Base-by-base conservation (phyloP, 2,888 invertebrate species). In the Idaea dimidiata region DNA sequence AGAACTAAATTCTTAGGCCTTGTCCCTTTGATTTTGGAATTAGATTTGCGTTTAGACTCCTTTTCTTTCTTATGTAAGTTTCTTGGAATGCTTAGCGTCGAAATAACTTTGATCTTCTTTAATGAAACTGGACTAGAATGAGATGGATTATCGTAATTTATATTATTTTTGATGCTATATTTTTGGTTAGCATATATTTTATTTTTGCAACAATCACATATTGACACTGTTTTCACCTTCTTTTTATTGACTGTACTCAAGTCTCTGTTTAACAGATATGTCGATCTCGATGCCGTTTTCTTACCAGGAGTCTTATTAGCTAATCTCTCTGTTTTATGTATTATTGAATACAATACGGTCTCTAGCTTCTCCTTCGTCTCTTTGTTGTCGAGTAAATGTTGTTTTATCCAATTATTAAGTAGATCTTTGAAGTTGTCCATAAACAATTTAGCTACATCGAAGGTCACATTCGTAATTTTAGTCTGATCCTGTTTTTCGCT, bases 21-120 rank as follows among this genome's bases (percentile, higher is more conserved):
- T 1, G 63, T 62, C 61, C 73, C 80, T 32, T 73, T 77, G 14
- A 72, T 62, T 66, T 72, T 75, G 43, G 68, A 64, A 54, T 67
- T 63, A 33, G 67, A 70, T 33, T 69, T 68, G 6, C 67, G 63
- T 14, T 72, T 73, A 3, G 68, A 64, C 59, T 65, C 43, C 6
- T 63, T 55, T 54, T 61, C 63, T 2, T 72, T 72, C 59, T 73
- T 78, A 24, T 80, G 72, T 17, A 81, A 69, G 65, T 81, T 82
- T 72, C 83, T 83, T 8, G 91, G 91, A 18, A 91, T 81, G 59
- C 87, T 91, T 17, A 90, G 71, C 0, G 90, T 89, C 8, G 91
- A 90, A 63, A 90, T 80, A 6, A 88, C 72, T 75, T 74, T 82
- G 2, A 80, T 62, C 64, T 80, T 74, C 65, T 78, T 86, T 17